A percentile compares a stretch with the other conserved stretches of the same genome.
Evolutionary conservation across 2,797 vertebrate genomes (phyloP).

Genomic region (Poecilia velifera): DNA sequence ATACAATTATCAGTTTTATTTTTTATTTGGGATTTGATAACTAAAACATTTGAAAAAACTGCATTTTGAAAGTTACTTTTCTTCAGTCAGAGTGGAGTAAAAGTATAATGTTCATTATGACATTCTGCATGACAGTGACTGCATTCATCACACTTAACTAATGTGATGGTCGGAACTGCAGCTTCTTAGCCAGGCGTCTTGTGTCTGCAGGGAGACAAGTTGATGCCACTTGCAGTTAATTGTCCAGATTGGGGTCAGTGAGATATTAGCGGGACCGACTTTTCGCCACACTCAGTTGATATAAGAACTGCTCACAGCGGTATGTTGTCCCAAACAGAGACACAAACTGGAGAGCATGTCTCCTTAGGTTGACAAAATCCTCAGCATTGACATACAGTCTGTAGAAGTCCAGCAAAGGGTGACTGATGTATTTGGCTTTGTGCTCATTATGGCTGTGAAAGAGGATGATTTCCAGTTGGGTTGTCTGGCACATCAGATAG

Average conservation of each 20-base stretch:
- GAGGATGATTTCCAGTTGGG: background rate
- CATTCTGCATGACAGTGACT: background rate
- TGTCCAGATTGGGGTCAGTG: background rate
- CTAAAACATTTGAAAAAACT: background rate
- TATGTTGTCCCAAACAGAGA: background rate
- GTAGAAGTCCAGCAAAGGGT: background rate
- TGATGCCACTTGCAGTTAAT: background rate
- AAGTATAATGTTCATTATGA: background rate
- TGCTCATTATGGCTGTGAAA: background rate
- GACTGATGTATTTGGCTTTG: background rate
- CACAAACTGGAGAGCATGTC: background rate
- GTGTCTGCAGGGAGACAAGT: background rate
- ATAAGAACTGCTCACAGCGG: background rate
- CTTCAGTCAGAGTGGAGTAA: background rate
- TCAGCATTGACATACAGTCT: background rate
- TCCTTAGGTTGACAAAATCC: background rate
- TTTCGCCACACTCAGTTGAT: background rate
- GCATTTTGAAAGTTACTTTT: background rate
- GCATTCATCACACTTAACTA: conserved; percentile 1
- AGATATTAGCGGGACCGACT: background rate
- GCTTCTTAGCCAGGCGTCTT: background rate
- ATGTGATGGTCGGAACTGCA: background rate
- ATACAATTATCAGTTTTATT: background rate
- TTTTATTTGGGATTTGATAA: background rate
- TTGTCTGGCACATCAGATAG: background rate